phyloP scores from a whole-genome alignment of 2,888 invertebrate genomes.

The Malthinus seriepunctatus region DNA sequence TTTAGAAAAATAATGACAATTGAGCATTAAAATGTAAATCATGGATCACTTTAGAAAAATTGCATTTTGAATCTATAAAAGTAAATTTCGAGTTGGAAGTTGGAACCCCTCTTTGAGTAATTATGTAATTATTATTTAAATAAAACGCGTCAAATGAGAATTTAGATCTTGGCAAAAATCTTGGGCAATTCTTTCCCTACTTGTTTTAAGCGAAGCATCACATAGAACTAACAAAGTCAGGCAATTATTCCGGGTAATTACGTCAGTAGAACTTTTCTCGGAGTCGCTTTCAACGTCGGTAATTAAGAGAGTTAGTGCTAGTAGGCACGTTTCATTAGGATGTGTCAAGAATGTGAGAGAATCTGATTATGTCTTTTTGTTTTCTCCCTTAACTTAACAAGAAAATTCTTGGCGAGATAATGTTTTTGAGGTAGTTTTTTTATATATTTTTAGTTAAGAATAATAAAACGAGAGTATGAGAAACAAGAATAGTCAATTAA shows the following conservation, averaged over 20 bases:
- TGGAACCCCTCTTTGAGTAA: too few relatives aligned
- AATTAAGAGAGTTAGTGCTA: slow-evolving; percentile 59
- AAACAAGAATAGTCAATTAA: slow-evolving; percentile 51
- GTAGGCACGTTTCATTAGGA: slow-evolving; percentile 44
- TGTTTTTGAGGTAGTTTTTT: not conserved
- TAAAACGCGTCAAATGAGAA: too few relatives aligned
- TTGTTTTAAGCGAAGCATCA: slow-evolving; percentile 36
- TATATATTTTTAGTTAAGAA: not conserved
- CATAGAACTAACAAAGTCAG: slow-evolving; percentile 53
- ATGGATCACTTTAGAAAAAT: too few relatives aligned
- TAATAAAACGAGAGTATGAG: slow-evolving; percentile 19
- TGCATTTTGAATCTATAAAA: too few relatives aligned
- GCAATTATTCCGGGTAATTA: slow-evolving; percentile 67
- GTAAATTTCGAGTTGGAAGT: too few relatives aligned
- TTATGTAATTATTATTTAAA: too few relatives aligned
- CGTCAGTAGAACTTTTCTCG: slow-evolving; percentile 59
- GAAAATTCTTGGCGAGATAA: slow-evolving; percentile 2
- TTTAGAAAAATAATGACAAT: too few relatives aligned
- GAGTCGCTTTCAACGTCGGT: slow-evolving; percentile 54
- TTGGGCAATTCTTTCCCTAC: slow-evolving; percentile 15
- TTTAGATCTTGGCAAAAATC: not conserved
- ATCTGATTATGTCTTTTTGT: slow-evolving; percentile 47
- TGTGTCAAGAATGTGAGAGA: slow-evolving; percentile 47
- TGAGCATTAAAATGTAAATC: too few relatives aligned
- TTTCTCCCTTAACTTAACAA: slow-evolving; percentile 24